Evolutionary conservation across 1,140 invertebrate species (phyloP), one percentile per base, ranked within the genome.

Genomic region (Hycleus cichorii): DNA sequence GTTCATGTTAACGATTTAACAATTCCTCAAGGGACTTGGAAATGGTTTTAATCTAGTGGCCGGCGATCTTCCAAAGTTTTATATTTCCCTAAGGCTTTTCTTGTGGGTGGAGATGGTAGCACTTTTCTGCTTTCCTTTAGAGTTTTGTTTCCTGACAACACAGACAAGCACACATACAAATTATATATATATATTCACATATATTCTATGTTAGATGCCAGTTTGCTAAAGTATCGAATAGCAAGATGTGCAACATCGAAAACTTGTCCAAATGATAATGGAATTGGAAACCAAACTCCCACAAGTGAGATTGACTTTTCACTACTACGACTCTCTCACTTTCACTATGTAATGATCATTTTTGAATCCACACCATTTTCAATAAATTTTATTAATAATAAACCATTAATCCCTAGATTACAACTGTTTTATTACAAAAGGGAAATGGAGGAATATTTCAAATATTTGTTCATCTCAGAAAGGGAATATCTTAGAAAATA

Each of bases 1-100:
- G 53, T 60, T 57, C 27, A 60, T 60, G 59, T 60, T 60, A 60
- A 60, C 59, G 52, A 60, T 60, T 57, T 56, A 57, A 52, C 52
- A 55, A 48, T 49, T 56, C 43, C 59, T 60, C 59, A 18, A 42
- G 59, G 50, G 59, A 60, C 24, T 49, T 47, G 45, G 59, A 61
- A 32, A 57, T 49, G 48, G 54, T 60, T 60, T 60, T 60, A 60
- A 60, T 60, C 59, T 57, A 51, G 59, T 57, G 59, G 54, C 44
- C 59, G 49, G 54, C 54, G 49, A 57, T 60, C 59, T 60, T 60
- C 49, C 54, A 51, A 56, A 60, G 59, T 60, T 60, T 60, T 56
- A 60, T 60, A 60, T 60, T 60, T 60, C 59, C 59, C 59, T 12
- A 40, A 49, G 46, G 59, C 49, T 50, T 52, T 51, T 26, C 32